Percentiles rank a stretch among this genome's conserved stretches.
Evolutionary conservation across 2,888 invertebrate species (phyloP).

Genomic region (Cheilosia impressa): DNA sequence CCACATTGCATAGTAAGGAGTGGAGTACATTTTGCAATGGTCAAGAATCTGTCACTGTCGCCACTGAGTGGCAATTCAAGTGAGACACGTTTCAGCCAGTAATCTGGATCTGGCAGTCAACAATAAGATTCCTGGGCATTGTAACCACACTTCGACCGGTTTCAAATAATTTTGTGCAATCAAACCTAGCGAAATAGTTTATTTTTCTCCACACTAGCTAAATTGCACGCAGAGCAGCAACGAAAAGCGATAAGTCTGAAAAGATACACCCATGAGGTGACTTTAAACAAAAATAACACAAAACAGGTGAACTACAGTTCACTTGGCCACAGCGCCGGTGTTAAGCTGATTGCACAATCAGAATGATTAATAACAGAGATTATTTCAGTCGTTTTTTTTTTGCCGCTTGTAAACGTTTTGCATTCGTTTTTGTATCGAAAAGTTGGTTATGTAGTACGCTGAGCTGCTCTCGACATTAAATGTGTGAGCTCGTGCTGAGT

Average conservation of each 20-base stretch:
- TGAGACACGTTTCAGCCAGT: not conserved
- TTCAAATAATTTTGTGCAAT: not conserved
- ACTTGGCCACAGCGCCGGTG: constrained; percentile 32
- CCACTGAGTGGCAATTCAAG: not conserved
- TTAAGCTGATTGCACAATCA: constrained; percentile 57
- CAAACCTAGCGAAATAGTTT: not conserved
- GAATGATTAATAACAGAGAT: constrained; percentile 64
- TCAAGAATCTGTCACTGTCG: not conserved
- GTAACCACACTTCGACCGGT: not conserved
- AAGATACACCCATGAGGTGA: constrained; percentile 12
- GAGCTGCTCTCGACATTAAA: constrained; percentile 29
- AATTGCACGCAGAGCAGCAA: not conserved
- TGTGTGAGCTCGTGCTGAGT: constrained; percentile 49
- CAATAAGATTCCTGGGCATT: not conserved
- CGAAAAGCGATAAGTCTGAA: constrained; percentile 33
- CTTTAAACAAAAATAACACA: not conserved
- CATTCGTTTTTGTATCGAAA: not conserved
- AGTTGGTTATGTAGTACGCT: not conserved
- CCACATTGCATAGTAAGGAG: not conserved
- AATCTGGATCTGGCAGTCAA: not conserved
- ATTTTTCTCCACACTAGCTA: not conserved
- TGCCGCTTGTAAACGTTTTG: constrained; percentile 23
- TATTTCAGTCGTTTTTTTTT: constrained; percentile 4
- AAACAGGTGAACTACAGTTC: constrained; percentile 53
- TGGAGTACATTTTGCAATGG: not conserved